phyloP scores from a whole-genome alignment of 2,113 vertebrate genomes.

The Trichomycterus rosablanca region DNA sequence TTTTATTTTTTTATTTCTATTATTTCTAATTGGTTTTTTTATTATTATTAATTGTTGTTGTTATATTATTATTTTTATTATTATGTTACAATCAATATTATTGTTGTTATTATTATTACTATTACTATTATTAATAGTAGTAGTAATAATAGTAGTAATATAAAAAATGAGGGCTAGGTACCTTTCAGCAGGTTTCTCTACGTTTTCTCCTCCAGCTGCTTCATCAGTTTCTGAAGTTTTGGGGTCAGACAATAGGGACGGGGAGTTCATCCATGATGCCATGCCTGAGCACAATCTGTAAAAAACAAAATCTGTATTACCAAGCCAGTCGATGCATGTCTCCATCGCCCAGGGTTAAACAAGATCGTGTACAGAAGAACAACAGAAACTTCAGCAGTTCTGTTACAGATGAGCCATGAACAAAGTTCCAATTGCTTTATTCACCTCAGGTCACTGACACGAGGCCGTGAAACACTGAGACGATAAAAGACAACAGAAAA shows the following conservation, averaged over 20 bases:
- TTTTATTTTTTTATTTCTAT: too few relatives aligned
- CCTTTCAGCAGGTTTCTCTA: slow-evolving; percentile 13
- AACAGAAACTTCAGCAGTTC: background rate
- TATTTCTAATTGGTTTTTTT: too few relatives aligned
- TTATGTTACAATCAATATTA: background rate
- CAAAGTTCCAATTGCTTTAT: too few relatives aligned
- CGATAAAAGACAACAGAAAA: background rate
- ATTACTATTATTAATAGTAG: background rate
- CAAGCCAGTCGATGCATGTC: background rate
- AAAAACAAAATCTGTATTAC: background rate
- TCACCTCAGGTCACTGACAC: too few relatives aligned
- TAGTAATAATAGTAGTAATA: background rate
- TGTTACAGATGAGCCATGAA: background rate
- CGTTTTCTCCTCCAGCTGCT: slow-evolving; percentile 1
- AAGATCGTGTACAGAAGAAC: too few relatives aligned
- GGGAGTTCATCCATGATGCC: slow-evolving; percentile 70
- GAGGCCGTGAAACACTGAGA: too few relatives aligned
- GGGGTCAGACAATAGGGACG: background rate
- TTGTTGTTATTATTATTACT: background rate
- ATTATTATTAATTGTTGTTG: too few relatives aligned
- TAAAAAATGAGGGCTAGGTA: background rate
- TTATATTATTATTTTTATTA: background rate
- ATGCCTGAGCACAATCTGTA: slow-evolving; percentile 48
- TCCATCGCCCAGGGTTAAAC: background rate
- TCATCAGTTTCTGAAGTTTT: background rate